Evolutionary conservation across 2,113 vertebrate species (phyloP), one percentile per base, ranked within the genome.

Genomic region (Strix uralensis): DNA sequence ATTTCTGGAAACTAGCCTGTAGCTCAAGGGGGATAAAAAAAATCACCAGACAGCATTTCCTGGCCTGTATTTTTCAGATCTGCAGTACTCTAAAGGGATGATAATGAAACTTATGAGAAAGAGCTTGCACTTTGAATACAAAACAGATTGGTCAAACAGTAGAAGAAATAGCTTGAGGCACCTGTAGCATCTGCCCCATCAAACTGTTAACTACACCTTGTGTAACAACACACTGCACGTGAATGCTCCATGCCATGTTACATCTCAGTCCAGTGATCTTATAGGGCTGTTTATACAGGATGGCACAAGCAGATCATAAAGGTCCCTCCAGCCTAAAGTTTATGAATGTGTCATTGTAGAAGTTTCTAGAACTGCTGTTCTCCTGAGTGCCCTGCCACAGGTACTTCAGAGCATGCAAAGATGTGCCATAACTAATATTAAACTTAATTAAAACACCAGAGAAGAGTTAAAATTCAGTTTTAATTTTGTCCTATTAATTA

Each of bases 401-500:
- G 52, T 87, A 36, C 30, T 57, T 70, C 5, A 4, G 61, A 81
- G 15, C 40, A 74, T 42, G 46, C 20, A 77, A 57, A 74, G 21
- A 82, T 49, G 21, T 52, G 36, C 30, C 69, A 71, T 18, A 90
- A 61, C 34, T 65, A 82, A 46, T 49, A 80, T 42, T 65, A 89
- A 94, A 71, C 23, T 61, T 44, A 65, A 80, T 81, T 95, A 44
- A 67, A 87, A 69, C 25, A 67, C 20, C 51, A 87, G 69, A 71
- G 44, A 61, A 84, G 32, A 81, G 87, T 69, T 74, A 26, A 90
- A 91, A 36, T 51, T 88, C 59, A 70, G 52, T 51, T 87, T 81
- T 86, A 72, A 87, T 84, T 86, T 58, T 86, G 49, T 57, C 63
- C 23, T 83, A 89, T 67, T 87, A 86, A 94, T 96, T 79, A 80